These are phyloP conservation scores for Lochmaea capreae DNA, from an alignment of 2,888 invertebrate genomes.

Conservation along the genomic window DNA sequence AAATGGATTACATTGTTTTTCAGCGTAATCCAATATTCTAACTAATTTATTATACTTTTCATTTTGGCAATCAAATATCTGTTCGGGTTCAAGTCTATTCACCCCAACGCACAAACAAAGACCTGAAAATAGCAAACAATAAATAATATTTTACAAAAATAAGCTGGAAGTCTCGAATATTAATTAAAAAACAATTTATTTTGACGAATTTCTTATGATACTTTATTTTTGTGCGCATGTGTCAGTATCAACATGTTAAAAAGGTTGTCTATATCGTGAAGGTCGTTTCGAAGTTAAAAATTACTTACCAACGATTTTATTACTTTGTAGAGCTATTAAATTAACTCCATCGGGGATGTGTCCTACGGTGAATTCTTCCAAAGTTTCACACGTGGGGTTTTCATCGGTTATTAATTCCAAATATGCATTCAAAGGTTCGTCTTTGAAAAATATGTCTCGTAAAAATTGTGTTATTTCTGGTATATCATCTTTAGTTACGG, in stretches of 20 bases:
- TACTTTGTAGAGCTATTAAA: slow-evolving; percentile 23
- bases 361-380: slow-evolving; percentile 33
- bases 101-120: slow-evolving; percentile 27
- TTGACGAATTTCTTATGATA: too few species aligned
- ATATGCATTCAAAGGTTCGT: slow-evolving; percentile 32
- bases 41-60: slow-evolving; percentile 37
- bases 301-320: slow-evolving; percentile 19
- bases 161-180: too few species aligned
- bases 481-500: slow-evolving; percentile 18
- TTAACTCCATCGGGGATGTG: slow-evolving; percentile 31
- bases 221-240: too few species aligned
- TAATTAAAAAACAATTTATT: too few species aligned
- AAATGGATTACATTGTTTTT: slow-evolving; percentile 28
- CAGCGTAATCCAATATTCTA: slow-evolving; percentile 33
- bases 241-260: too few species aligned
- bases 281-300: not conserved
- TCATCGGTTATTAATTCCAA: slow-evolving; percentile 31
- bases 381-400: slow-evolving; percentile 29
- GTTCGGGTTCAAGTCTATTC: slow-evolving; percentile 15
- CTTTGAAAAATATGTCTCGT: slow-evolving; percentile 30
- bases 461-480: slow-evolving; percentile 20
- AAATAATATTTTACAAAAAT: not conserved
- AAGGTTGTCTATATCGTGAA: too few species aligned
- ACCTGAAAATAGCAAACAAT: slow-evolving; percentile 6
- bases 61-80: slow-evolving; percentile 27